Evolutionary conservation across 2,113 vertebrate species (phyloP), one percentile per base, ranked within the genome.

Genomic region (Formicarius rufipectus): DNA sequence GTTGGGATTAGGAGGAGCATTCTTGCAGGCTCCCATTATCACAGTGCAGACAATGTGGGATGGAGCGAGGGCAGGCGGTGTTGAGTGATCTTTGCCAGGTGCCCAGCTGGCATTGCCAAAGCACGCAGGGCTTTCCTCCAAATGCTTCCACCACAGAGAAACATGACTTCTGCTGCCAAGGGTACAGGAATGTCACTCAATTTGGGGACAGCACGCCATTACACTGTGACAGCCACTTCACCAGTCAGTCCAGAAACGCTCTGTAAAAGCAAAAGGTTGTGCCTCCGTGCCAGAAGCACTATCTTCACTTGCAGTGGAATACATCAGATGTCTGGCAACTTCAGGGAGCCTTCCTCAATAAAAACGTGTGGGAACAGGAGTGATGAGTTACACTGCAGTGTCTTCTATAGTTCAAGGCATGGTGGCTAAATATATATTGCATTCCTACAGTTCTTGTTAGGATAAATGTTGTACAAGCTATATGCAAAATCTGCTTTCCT

Each of bases 81-180:
- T 67, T 27, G 95, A 95, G 53, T 97, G 97, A 98, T 92, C 37
- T 67, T 95, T 44, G 56, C 97, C 97, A 97, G 97, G 73, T 63
- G 56, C 83, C 75, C 52, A 5, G 68, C 45, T 89, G 94, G 90
- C 22, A 20, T 69, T 87, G 97, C 96, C 96, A 89, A 82, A 63
- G 93, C 93, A 79, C 4, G 33, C 19, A 18, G 95, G 93, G 90
- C 95, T 96, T 39, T 55, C 4, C 93, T 98, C 89, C 31, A 7
- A 77, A 20, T 0, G 16, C 47, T 55, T 14, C 89, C 78, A 72
- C 6, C 1, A 0, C 71, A 31, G 28, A 73, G 75, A 56, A 92
- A 56, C 75, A 55, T 31, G 59, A 31, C 90, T 95, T 22, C 77
- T 78, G 90, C 89, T 87, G 63, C 91, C 90, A 79, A 72, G 85